phyloP scores from a whole-genome alignment of 2,797 vertebrate genomes.

The Danio jaintianensis region DNA sequence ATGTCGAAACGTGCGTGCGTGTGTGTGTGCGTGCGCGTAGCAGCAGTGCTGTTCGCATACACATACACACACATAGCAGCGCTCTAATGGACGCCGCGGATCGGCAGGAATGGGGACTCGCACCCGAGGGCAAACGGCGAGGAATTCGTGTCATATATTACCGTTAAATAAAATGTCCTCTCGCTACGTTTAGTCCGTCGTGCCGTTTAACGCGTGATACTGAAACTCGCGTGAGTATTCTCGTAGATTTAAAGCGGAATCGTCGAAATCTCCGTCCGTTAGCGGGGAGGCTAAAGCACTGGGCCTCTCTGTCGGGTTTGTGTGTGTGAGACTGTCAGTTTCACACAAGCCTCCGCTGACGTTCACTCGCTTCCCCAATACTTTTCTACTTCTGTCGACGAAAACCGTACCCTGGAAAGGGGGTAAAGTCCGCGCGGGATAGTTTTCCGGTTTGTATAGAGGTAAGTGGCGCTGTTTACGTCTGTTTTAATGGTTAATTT shows the following conservation, averaged over 20 bases:
- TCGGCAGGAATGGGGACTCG: slow-evolving; percentile 81
- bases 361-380: slow-evolving; percentile 39
- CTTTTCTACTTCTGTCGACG: slow-evolving; percentile 51
- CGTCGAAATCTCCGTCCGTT: slow-evolving; percentile 44
- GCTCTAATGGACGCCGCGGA: slow-evolving; percentile 74
- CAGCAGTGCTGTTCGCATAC: slow-evolving; percentile 61
- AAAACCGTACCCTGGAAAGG: slow-evolving; percentile 21
- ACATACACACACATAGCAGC: slow-evolving; percentile 72
- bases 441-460: slow-evolving; percentile 32
- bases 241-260: not conserved
- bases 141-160: slow-evolving; percentile 56
- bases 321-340: slow-evolving; percentile 60
- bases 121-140: slow-evolving; percentile 67
- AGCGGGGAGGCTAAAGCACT: slow-evolving; percentile 52
- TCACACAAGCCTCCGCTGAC: slow-evolving; percentile 52
- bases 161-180: slow-evolving; percentile 31
- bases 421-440: not conserved
- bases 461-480: slow-evolving; percentile 45
- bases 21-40: slow-evolving; percentile 59
- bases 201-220: slow-evolving; percentile 51
- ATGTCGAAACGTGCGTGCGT: slow-evolving; percentile 61
- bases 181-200: not conserved
- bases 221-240: slow-evolving; percentile 1
- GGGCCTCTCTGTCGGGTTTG: slow-evolving; percentile 47
- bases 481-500: slow-evolving; percentile 25